Percentiles rank a stretch among this genome's conserved stretches.
phyloP scores from a whole-genome alignment of 2,888 invertebrate species.

The Theretra japonica region DNA sequence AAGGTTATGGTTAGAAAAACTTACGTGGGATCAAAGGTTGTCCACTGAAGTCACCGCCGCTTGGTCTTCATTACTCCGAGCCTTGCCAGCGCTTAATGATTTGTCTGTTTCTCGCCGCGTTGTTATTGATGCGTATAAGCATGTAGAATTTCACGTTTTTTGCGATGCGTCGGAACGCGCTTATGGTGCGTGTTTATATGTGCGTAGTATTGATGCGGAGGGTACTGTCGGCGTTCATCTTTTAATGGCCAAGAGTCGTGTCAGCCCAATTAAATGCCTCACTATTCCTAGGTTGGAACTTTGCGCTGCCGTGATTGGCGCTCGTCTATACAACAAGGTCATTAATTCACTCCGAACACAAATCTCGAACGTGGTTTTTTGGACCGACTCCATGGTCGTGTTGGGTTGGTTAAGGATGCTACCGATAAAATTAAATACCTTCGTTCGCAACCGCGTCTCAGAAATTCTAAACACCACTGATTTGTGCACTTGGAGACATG shows the following conservation, averaged over 20 bases:
- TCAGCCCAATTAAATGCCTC: too few species aligned
- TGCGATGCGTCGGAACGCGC: background rate
- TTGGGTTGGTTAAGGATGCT: slow-evolving; percentile 6
- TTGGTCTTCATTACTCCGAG: background rate
- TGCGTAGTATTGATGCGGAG: background rate
- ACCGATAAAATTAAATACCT: background rate
- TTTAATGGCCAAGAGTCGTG: background rate
- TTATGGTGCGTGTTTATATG: slow-evolving; percentile 5
- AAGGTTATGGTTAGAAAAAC: slow-evolving; percentile 1
- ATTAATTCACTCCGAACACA: background rate
- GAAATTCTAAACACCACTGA: background rate
- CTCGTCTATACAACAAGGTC: slow-evolving; percentile 3
- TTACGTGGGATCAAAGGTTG: background rate
- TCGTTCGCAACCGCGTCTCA: background rate
- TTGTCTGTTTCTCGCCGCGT: background rate
- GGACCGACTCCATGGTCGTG: slow-evolving; percentile 9
- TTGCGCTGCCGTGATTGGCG: background rate
- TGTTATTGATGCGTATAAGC: background rate
- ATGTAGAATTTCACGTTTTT: background rate
- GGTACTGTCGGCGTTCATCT: background rate
- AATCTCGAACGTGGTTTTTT: background rate
- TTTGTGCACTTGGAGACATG: slow-evolving; percentile 6
- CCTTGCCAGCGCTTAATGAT: background rate
- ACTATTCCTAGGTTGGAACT: too few species aligned
- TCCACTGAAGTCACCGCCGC: background rate